Percentiles rank a stretch among this genome's conserved stretches.
These are phyloP conservation scores for Chaetophractus vellerosus DNA, from an alignment of 2,797 vertebrate genomes.

Conservation along the genomic window DNA sequence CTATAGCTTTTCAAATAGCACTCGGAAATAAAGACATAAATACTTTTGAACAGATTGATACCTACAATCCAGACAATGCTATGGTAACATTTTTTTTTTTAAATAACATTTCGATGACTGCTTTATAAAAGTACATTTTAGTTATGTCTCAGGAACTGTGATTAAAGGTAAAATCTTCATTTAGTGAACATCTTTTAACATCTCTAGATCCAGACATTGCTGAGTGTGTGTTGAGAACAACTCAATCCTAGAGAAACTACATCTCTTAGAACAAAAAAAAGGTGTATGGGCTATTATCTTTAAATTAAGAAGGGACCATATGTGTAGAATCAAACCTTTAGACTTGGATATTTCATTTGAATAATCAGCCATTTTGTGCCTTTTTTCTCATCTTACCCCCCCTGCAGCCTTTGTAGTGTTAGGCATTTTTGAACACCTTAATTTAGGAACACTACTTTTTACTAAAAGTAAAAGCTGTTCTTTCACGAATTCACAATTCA, in stretches of 20 bases:
- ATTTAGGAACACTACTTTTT: background rate
- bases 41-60: constrained; percentile 94
- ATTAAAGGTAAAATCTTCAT: background rate
- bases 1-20: constrained; percentile 95
- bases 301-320: background rate
- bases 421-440: background rate
- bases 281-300: background rate
- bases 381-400: background rate
- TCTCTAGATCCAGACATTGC: background rate
- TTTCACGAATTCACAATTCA: background rate
- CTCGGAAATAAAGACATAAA: constrained; percentile 96
- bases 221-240: background rate
- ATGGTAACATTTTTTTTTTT: constrained; percentile 82
- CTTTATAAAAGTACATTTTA: background rate
- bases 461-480: background rate
- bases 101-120: background rate
- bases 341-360: background rate
- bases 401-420: background rate
- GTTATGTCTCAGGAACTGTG: background rate
- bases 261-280: background rate
- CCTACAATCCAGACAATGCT: constrained; percentile 93
- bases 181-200: background rate
- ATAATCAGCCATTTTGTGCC: background rate
- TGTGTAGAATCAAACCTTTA: background rate
- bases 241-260: background rate